These are phyloP conservation scores for Dynastes grantii DNA, from an alignment of 2,888 invertebrate species.

Conservation along the genomic window DNA sequence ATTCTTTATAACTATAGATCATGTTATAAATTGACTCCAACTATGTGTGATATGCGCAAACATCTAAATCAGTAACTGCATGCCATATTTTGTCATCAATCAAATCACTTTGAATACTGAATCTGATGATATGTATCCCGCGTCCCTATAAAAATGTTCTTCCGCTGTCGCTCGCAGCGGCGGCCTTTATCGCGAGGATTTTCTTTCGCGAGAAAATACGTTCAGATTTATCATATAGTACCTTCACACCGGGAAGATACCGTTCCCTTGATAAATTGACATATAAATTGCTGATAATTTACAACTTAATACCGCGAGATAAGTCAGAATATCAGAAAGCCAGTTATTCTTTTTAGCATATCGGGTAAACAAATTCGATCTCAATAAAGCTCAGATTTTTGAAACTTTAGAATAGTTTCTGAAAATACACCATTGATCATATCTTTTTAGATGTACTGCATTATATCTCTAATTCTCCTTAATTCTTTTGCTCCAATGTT, in stretches of 20 bases:
- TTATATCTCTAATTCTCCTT: too few species aligned
- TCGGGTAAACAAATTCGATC: neutral
- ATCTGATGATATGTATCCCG: conserved; percentile 25
- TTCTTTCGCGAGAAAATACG: conserved; percentile 28
- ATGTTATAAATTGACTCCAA: conserved; percentile 18
- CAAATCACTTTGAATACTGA: conserved; percentile 37
- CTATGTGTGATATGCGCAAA: conserved; percentile 20
- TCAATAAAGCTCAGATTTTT: neutral
- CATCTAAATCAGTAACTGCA: conserved; percentile 44
- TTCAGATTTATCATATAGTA: conserved; percentile 37
- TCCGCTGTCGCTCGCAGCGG: conserved; percentile 24
- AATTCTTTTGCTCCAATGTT: too few species aligned
- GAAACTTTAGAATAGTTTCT: too few species aligned
- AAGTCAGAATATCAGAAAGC: conserved; percentile 17
- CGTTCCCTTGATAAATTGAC: conserved; percentile 35
- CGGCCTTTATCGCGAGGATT: conserved; percentile 39
- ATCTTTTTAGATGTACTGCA: too few species aligned
- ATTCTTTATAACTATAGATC: neutral
- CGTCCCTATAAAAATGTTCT: conserved; percentile 36
- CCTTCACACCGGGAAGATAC: conserved; percentile 15
- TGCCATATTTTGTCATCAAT: conserved; percentile 40
- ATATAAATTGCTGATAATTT: conserved; percentile 45
- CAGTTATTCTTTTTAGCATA: conserved; percentile 7
- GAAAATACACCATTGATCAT: too few species aligned
- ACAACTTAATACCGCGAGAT: conserved; percentile 35